Conservation (phyloP, 2,113 vertebrate genomes). For the Paraplagusia blochii region DNA sequence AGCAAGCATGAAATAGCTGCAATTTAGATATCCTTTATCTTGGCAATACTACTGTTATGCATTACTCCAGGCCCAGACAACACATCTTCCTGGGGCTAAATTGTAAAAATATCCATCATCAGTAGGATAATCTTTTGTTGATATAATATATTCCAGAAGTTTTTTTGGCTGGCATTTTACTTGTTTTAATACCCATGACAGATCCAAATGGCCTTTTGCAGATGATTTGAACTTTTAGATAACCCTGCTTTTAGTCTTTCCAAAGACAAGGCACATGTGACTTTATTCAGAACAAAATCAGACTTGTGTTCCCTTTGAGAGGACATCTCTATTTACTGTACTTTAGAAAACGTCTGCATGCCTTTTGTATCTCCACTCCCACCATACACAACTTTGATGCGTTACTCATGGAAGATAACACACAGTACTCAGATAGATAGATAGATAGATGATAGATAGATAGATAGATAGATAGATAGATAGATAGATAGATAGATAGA, state of each 20-base stretch:
- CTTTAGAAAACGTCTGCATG: slow-evolving; percentile 65
- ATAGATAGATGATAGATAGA: too few species aligned
- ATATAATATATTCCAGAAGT: slow-evolving; percentile 27
- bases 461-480: too few species aligned
- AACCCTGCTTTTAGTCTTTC: slow-evolving; percentile 49
- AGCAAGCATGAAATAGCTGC: slow-evolving; percentile 63
- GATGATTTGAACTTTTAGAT: slow-evolving; percentile 18
- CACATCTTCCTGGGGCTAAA: slow-evolving; percentile 24
- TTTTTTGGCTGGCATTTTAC: slow-evolving; percentile 12
- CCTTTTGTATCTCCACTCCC: slow-evolving; percentile 49
- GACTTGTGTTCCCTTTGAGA: slow-evolving; percentile 22
- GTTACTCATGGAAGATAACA: slow-evolving; percentile 46
- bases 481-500: too few species aligned
- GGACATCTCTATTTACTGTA: slow-evolving; percentile 36
- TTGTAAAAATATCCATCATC: slow-evolving; percentile 28
- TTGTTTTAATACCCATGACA: slow-evolving; percentile 40
- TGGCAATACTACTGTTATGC: slow-evolving; percentile 40
- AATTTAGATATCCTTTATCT: slow-evolving; percentile 58
- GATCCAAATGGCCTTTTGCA: slow-evolving; percentile 25
- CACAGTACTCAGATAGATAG: slow-evolving; percentile 44
- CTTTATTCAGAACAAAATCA: too few species aligned
- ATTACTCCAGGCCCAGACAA: slow-evolving; percentile 43
- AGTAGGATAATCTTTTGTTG: slow-evolving; percentile 4
- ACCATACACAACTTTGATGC: slow-evolving; percentile 64
- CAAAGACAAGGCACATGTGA: slow-evolving; percentile 50